phyloP scores from a whole-genome alignment of 2,113 vertebrate species.

The Varanus komodoensis region DNA sequence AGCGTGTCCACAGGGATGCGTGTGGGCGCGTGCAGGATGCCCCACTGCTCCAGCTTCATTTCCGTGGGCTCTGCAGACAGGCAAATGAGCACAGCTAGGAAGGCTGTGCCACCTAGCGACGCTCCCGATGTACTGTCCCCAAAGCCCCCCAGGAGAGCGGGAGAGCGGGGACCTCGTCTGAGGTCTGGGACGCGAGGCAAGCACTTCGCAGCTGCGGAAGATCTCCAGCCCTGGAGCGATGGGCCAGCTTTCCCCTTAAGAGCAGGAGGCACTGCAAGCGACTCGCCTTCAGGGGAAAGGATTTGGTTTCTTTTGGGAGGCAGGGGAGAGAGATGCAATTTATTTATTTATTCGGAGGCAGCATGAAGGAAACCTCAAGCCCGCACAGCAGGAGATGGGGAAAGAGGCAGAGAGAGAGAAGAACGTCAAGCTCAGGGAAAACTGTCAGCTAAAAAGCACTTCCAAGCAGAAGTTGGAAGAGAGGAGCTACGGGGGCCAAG shows the following conservation, averaged over 20 bases:
- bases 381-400: too few relatives aligned
- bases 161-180: neutral
- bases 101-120: slow-evolving; percentile 80
- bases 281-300: neutral
- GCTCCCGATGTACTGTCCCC: slow-evolving; percentile 63
- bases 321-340: neutral
- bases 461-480: fast-evolving
- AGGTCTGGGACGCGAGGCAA: slow-evolving; percentile 21
- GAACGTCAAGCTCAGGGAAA: neutral
- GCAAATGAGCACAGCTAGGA: slow-evolving; percentile 53
- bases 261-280: neutral
- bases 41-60: neutral
- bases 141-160: neutral
- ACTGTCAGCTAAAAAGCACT: neutral
- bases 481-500: neutral
- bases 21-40: neutral
- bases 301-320: neutral
- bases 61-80: neutral
- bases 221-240: neutral
- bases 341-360: neutral
- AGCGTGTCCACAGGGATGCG: neutral
- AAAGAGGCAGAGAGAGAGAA: neutral
- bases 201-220: neutral
- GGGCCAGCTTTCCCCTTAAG: slow-evolving; percentile 5
- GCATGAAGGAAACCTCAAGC: neutral